Evolutionary conservation across 2,797 vertebrate genomes (phyloP), one percentile per base, ranked within the genome.

Genomic region (Sebastes cheni): DNA sequence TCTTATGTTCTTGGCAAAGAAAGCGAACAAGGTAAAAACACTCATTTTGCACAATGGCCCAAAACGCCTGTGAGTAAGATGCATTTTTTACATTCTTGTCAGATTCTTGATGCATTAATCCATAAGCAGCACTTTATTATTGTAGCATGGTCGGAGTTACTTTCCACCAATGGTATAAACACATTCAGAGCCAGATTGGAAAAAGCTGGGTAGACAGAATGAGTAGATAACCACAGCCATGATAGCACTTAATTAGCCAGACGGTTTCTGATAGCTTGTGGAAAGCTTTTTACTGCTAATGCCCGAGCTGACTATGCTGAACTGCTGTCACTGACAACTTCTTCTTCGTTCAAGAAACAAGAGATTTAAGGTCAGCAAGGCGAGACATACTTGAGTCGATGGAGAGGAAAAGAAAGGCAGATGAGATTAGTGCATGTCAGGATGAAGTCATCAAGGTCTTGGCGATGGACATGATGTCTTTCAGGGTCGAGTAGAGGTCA

Each of bases 231-330:
- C 34, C 39, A 72, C 42, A 65, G 65, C 36, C 36, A 76, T 50
- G 70, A 72, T 82, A 74, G 39, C 30, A 70, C 60, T 77, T 80
- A 76, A 86, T 86, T 80, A 80, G 58, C 79, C 36, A 59, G 73
- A 72, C 4, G 11, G 60, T 64, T 68, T 82, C 75, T 75, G 67
- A 87, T 84, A 66, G 75, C 34, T 71, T 29, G 30, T 58, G 32
- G 25, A 81, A 81, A 81, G 54, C 71, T 60, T 73, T 84, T 77
- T 77, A n/a, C 79, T 60, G 52, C 71, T 82, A 67, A 75, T 81
- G 75, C 67, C 25, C 3, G 14, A 56, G 79, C 58, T 74, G 60
- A 85, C 72, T 75, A 22, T 71, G 75, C 70, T 81, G 75, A 74
- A 60, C 52, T 77, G 54, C 71, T 77, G 75, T 80, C 46, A 50